phyloP scores from a whole-genome alignment of 92 coral and sea anemone species.

The Meandrina meandrites region DNA sequence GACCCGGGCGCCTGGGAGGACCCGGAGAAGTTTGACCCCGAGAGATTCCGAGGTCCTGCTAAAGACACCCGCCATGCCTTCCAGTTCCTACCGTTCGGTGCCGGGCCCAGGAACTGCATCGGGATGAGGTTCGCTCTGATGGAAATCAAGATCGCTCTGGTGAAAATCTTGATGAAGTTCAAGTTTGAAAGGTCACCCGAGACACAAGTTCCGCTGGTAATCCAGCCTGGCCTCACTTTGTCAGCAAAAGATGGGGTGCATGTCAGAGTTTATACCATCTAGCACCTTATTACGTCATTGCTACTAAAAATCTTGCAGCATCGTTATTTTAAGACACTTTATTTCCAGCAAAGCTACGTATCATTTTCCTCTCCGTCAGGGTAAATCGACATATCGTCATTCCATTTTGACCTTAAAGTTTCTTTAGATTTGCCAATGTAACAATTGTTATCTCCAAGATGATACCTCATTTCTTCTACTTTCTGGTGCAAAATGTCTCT shows the following conservation, averaged over 20 bases:
- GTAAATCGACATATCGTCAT: too few species aligned
- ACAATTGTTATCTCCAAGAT: too few species aligned
- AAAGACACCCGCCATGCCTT: conserved; percentile 61
- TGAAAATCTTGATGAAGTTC: conserved; percentile 52
- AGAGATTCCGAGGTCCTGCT: conserved; percentile 73
- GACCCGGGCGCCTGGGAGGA: conserved; percentile 76
- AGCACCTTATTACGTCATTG: too few species aligned
- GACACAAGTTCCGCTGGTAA: conserved; percentile 60
- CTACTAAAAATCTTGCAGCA: too few species aligned
- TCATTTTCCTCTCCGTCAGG: too few species aligned
- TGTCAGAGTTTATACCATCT: conserved; percentile 6
- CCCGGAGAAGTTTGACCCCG: conserved; percentile 77
- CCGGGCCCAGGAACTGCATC: conserved; percentile 72
- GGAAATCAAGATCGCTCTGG: conserved; percentile 68
- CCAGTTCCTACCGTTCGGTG: conserved; percentile 72
- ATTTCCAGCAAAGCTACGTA: too few species aligned
- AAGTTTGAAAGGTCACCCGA: conserved; percentile 68
- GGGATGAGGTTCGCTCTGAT: conserved; percentile 66
- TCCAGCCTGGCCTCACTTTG: conserved; percentile 50
- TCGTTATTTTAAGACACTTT: too few species aligned
- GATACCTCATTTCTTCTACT: too few species aligned
- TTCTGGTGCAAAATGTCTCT: too few species aligned
- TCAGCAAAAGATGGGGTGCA: conserved; percentile 38
- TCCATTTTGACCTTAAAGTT: too few species aligned
- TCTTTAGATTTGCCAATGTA: too few species aligned